Evolutionary conservation across 1,140 invertebrate species (phyloP).

Genomic region (Aradophagus sp.): DNA sequence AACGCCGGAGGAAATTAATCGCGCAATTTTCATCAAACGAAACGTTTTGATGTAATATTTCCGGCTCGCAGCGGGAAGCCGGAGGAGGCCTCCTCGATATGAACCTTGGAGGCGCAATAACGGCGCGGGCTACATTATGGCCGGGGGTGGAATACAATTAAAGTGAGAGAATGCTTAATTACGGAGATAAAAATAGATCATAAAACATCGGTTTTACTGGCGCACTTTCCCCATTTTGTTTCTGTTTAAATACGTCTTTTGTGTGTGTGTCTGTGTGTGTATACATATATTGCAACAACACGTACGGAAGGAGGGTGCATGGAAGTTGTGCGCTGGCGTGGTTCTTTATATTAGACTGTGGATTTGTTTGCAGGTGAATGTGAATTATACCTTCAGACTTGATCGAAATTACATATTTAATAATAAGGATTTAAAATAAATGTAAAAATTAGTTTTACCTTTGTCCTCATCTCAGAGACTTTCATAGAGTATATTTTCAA

Average conservation of each 20-base stretch:
- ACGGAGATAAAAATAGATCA: conserved; percentile 64
- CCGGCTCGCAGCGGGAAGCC: background rate
- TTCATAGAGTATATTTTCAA: no score
- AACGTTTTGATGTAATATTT: conserved; percentile 51
- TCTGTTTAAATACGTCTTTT: conserved; percentile 57
- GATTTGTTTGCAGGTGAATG: conserved; percentile 14
- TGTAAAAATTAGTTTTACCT: no score
- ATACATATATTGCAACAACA: conserved; percentile 48
- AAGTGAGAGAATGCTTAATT: conserved; percentile 70
- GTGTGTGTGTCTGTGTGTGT: no score
- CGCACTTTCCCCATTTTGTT: conserved; percentile 57
- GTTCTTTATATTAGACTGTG: conserved; percentile 17
- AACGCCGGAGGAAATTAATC: conserved; percentile 39
- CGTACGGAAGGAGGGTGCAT: conserved; percentile 53
- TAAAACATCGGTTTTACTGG: conserved; percentile 65
- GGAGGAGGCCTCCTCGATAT: conserved; percentile 19
- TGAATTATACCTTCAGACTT: no score
- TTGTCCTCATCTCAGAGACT: no score
- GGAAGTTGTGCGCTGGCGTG: no score
- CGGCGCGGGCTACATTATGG: conserved; percentile 47
- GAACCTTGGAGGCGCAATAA: conserved; percentile 38
- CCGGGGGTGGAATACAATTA: conserved; percentile 62
- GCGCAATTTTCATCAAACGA: conserved; percentile 45
- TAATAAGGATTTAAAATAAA: no score
- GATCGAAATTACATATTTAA: no score